Base-by-base conservation (phyloP, 2,888 invertebrate species). In the Catocala nupta region DNA sequence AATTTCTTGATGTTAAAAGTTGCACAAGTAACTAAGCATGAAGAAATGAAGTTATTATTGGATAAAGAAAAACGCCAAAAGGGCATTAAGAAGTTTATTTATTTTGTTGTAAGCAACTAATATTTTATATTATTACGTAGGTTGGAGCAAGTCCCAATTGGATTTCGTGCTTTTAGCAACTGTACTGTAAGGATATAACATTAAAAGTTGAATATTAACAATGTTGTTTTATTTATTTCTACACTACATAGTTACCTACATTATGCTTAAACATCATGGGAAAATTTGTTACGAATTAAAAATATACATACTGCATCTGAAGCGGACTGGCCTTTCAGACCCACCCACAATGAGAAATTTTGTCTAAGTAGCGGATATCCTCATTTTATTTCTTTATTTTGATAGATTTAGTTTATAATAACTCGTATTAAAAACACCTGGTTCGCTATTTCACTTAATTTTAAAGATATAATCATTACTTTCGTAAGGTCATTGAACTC, bases 21-120 rank as follows among this genome's bases (percentile, higher is more conserved):
- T 90, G 85, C 89, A 90, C 83, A 82, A 85, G 88, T 87, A 86
- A 91, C 91, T 89, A 84, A 86, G 83, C 92, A 89, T 90, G 79
- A 88, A 91, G 92, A 93, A 92, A 91, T 92, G 86, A 79, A 83
- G 75, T 82, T 84, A 80, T 85, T 87, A 86, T 90, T 87, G 84
- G 82, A 82, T 84, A 82, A 80, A 82, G 78, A 84, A 86, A 80
- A 85, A 86, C 82, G 91, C 92, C 91, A 83, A 73, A 84, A 83
- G 85, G 93, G 92, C 92, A 88, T 86, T 90, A 87, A 87, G 89
- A 92, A 88, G 89, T 80, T 90, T 92, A 92, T 93, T 93, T 93
- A 92, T 93, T 93, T 92, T 88, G 91, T 91, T 92, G 81, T 90
- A 90, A 91, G 90, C 88, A 88, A 93, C 90, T 89, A 90, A 92